Evolutionary conservation across 2,797 vertebrate species (phyloP).

Genomic region (Agapornis canus): DNA sequence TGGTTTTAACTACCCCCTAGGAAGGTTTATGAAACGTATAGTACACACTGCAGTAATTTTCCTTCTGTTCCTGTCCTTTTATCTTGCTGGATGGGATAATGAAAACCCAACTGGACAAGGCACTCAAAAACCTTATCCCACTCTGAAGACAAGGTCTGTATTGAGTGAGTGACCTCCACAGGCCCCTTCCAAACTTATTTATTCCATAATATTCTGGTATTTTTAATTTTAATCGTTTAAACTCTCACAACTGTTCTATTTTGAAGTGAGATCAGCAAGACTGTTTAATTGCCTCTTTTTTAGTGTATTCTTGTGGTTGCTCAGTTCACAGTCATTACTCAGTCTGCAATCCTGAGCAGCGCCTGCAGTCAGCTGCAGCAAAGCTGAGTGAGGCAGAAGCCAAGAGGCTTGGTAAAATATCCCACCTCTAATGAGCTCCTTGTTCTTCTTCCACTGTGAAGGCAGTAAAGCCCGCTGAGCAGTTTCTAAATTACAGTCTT

Average conservation of each 20-base stretch:
- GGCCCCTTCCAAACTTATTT: neutral
- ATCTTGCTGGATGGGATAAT: neutral
- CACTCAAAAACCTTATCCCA: neutral
- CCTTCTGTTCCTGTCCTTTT: neutral
- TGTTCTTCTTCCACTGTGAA: neutral
- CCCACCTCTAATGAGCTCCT: neutral
- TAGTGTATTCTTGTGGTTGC: neutral
- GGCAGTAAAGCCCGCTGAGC: neutral
- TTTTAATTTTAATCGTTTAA: neutral
- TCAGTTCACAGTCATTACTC: rapidly evolving
- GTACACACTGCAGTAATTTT: neutral
- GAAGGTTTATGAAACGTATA: neutral
- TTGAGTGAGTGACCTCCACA: neutral
- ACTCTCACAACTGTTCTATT: neutral
- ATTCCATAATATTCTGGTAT: neutral
- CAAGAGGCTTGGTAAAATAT: neutral
- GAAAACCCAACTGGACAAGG: neutral
- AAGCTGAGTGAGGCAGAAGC: neutral
- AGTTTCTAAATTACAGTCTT: neutral
- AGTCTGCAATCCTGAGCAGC: neutral
- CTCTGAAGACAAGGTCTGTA: neutral
- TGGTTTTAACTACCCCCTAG: neutral
- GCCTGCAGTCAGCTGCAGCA: neutral
- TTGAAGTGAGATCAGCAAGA: neutral
- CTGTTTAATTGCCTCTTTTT: neutral